Percentiles rank a stretch among this genome's conserved stretches.
Conservation (phyloP, 2,797 vertebrate species). For the Galaxias olidus region DNA sequence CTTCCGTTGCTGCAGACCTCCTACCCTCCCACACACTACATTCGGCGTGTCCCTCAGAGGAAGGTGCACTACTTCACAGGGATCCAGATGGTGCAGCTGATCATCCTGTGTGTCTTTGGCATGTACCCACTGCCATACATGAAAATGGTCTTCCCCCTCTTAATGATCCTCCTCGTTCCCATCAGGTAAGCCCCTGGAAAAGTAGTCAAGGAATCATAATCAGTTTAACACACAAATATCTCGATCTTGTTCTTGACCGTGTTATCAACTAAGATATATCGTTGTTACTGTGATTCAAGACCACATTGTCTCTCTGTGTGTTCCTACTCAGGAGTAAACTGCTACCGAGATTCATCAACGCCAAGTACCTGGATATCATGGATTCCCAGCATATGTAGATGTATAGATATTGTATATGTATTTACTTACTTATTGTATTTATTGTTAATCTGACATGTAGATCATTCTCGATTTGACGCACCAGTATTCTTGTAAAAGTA, state of each 20-base stretch:
- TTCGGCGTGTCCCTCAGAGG: slow-evolving; percentile 91
- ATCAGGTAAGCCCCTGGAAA: slow-evolving; percentile 78
- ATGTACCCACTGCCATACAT: slow-evolving; percentile 94
- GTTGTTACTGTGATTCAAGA: background rate
- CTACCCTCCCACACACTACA: slow-evolving; percentile 92
- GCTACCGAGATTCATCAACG: slow-evolving; percentile 87
- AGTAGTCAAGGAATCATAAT: background rate
- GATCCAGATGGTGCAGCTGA: slow-evolving; percentile 88
- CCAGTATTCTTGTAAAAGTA: too few relatives aligned
- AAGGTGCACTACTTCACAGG: slow-evolving; percentile 93
- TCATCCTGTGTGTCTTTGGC: slow-evolving; percentile 88
- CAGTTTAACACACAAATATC: background rate
- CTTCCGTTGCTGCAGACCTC: slow-evolving; percentile 74
- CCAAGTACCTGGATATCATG: slow-evolving; percentile 91
- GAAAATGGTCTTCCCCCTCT: slow-evolving; percentile 96
- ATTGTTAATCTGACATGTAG: too few relatives aligned
- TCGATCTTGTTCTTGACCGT: too few relatives aligned
- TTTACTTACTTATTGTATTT: too few relatives aligned
- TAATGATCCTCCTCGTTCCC: slow-evolving; percentile 93
- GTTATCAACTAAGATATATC: too few relatives aligned
- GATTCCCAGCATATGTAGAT: slow-evolving; percentile 83
- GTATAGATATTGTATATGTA: background rate
- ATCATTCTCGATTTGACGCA: too few relatives aligned
- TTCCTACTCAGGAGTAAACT: slow-evolving; percentile 79
- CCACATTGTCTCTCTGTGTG: slow-evolving; percentile 9